Base-by-base conservation (phyloP, 2,888 invertebrate genomes). In the Digitonthophagus gazella region DNA sequence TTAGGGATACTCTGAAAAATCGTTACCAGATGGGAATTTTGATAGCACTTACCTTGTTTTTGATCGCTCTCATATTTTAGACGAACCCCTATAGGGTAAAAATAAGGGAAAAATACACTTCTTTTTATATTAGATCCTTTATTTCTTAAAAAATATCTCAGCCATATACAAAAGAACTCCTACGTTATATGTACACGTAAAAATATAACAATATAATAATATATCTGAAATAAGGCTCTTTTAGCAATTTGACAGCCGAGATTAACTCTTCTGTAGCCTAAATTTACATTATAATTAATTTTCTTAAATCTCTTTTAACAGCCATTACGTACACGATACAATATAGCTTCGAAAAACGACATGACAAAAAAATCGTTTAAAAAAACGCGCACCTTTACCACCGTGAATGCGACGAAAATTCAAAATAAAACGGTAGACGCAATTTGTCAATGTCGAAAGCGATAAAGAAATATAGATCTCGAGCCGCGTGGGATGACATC, bases 71-170 rank as follows among this genome's bases (percentile, higher is more conserved):
- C 55, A 15, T 65, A 15, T 54, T 8, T 28, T 54, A 14, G 8
- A 44, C n/a, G 18, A 65, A 20, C 20, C 5, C 8, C 15, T 18
- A 19, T 2, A 19, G 20, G 14, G 28, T 6, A 65, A 11, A 8
- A 56, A 58, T 20, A 4, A 61, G 54, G 55, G 55, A 55, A 67
- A 67, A 22, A 55, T 61, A 22, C 3, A 16, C 14, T 4, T 15
- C 18, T n/a, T 22, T 65, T 65, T 63, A 63, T 61, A 66, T 66
- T 70, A 55, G 55, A 67, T 55, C 65, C 63, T 70, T 68, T 70
- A 70, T 70, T 69, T 69, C 67, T 69, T 70, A 55, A 66, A 70
- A 70, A 70, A 70, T 70, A 70, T 67, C 64, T 70, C 66, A 70
- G 70, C 70, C 61, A 67, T 70, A 70, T 70, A 70, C 63, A 66